phyloP scores from a whole-genome alignment of 1,140 invertebrate species.

The Babylonia areolata region DNA sequence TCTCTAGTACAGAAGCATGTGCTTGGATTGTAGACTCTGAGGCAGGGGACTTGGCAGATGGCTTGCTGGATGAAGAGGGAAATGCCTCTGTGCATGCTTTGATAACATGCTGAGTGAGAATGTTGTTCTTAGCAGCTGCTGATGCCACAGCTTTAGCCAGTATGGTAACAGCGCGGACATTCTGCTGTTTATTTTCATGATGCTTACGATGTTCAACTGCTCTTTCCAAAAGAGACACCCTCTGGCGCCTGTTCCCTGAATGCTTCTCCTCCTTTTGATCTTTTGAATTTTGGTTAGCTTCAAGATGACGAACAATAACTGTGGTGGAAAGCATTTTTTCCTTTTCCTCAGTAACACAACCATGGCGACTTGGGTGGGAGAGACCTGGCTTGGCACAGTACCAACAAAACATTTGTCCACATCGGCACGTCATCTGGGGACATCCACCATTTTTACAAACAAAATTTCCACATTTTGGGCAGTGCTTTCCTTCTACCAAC shows the following conservation, averaged over 20 bases:
- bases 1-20: background rate
- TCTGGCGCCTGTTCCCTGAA: background rate
- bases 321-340: conserved; percentile 26
- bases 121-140: conserved; percentile 16
- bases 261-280: background rate
- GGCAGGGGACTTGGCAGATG: background rate
- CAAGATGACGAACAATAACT: conserved; percentile 2
- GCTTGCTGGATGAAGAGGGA: background rate
- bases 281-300: background rate
- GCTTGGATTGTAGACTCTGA: background rate
- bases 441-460: conserved; percentile 33
- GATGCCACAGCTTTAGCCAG: conserved; percentile 23
- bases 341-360: background rate
- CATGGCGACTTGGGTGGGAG: background rate
- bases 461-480: conserved; percentile 29
- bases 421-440: conserved; percentile 30
- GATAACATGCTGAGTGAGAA: background rate
- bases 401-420: conserved; percentile 35
- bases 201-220: conserved; percentile 11
- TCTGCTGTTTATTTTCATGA: background rate
- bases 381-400: conserved; percentile 6
- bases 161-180: background rate
- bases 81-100: background rate
- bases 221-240: conserved; percentile 12
- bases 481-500: conserved; percentile 27